Evolutionary conservation across 2,888 invertebrate genomes (phyloP).

Genomic region (Boloria euphrosyne): DNA sequence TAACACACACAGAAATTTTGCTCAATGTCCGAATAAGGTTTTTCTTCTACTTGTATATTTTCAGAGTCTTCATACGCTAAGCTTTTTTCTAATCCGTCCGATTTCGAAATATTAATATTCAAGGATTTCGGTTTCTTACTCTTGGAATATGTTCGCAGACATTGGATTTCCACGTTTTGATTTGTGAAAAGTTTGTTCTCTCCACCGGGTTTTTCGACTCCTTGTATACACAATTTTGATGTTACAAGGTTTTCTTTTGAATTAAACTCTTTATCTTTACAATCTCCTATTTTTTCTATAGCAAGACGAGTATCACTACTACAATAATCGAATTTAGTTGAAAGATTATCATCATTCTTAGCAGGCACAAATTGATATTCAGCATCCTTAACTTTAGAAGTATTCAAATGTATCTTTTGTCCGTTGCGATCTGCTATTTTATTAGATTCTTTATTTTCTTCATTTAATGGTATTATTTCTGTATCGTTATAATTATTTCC

Average conservation of each 20-base stretch:
- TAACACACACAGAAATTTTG: constrained; percentile 59
- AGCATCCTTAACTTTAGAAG: neutral
- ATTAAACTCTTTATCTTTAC: constrained; percentile 31
- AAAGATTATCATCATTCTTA: neutral
- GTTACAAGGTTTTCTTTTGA: constrained; percentile 40
- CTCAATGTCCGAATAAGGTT: constrained; percentile 18
- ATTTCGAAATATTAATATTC: constrained; percentile 4
- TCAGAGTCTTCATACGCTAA: constrained; percentile 35
- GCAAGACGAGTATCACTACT: neutral
- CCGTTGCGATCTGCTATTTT: neutral
- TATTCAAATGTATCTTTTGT: constrained; percentile 6
- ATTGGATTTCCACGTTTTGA: constrained; percentile 13
- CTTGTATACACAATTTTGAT: constrained; percentile 62
- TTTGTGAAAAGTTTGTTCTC: constrained; percentile 20
- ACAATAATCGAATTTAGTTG: neutral
- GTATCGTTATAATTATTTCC: neutral
- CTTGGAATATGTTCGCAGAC: constrained; percentile 55
- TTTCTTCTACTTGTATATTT: constrained; percentile 29
- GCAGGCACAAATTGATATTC: neutral
- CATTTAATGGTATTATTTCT: neutral
- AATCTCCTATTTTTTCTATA: neutral
- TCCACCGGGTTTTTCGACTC: constrained; percentile 71
- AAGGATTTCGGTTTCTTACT: constrained; percentile 37
- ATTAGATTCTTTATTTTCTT: neutral
- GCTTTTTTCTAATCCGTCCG: constrained; percentile 9